These are phyloP conservation scores for Perccottus glenii DNA, from an alignment of 2,113 vertebrate genomes.

Conservation along the genomic window DNA sequence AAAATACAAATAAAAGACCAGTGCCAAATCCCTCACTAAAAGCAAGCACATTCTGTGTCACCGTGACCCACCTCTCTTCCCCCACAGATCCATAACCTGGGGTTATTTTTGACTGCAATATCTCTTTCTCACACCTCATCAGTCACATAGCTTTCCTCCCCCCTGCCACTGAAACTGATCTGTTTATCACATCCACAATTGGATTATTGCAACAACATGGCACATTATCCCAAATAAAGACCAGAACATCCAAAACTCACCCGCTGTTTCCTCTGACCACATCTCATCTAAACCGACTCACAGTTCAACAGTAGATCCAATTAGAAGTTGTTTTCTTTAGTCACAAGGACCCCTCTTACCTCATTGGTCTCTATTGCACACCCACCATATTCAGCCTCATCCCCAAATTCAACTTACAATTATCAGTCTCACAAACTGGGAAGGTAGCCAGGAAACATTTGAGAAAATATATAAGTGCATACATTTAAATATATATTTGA, in stretches of 20 bases:
- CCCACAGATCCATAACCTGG: background rate
- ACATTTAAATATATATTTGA: no score
- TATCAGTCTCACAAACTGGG: background rate
- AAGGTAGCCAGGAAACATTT: no score
- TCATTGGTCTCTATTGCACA: background rate
- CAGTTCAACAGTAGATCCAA: background rate
- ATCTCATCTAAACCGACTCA: background rate
- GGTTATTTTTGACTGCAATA: constrained; percentile 14
- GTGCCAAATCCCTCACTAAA: background rate
- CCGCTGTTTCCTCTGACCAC: constrained; percentile 5
- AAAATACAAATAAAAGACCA: background rate
- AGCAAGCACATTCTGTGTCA: background rate
- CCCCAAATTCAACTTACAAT: background rate
- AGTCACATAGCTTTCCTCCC: background rate
- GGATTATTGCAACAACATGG: constrained; percentile 4
- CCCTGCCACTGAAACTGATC: background rate
- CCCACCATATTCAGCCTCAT: no score
- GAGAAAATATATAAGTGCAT: no score
- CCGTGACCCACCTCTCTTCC: background rate
- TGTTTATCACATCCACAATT: constrained; percentile 5
- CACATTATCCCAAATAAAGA: constrained; percentile 4
- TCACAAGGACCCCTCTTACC: background rate
- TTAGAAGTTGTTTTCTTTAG: background rate
- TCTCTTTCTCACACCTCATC: constrained; percentile 7
- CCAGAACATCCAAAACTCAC: background rate